Percentiles rank a stretch among this genome's conserved stretches.
Conservation (phyloP, 2,888 invertebrate species). For the Parthenolecanium corni region DNA sequence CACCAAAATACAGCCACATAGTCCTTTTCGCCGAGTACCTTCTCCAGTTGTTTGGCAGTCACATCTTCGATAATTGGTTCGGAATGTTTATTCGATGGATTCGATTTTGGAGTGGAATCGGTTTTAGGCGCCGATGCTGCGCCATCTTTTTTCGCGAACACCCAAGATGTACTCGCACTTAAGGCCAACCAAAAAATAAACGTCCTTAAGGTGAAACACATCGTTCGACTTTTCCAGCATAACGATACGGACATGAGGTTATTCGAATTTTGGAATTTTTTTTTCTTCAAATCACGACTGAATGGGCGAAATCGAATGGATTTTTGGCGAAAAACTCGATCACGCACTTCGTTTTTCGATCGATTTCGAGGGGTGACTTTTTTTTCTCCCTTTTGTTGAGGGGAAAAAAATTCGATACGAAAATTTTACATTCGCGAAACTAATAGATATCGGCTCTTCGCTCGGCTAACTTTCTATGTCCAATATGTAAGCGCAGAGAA, state of each 20-base stretch:
- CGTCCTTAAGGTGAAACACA: conserved; percentile 11
- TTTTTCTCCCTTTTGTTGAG: not conserved
- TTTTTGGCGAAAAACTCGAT: not conserved
- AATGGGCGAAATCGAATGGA: not conserved
- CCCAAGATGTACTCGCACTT: not conserved
- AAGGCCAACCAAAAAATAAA: not conserved
- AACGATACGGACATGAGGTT: conserved; percentile 18
- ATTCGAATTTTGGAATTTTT: not conserved
- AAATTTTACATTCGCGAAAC: conserved; percentile 22
- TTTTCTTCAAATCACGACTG: not conserved
- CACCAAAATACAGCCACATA: conserved; percentile 93
- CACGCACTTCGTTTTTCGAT: not conserved
- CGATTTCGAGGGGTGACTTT: too few relatives aligned
- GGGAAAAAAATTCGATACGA: conserved; percentile 6
- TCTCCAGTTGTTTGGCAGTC: conserved; percentile 82
- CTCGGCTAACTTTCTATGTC: conserved; percentile 8
- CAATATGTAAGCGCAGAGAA: conserved; percentile 8
- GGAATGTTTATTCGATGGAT: conserved; percentile 32
- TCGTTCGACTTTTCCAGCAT: conserved; percentile 26
- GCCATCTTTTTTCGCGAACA: conserved; percentile 6
- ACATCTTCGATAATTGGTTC: conserved; percentile 85
- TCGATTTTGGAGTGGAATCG: not conserved
- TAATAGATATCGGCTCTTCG: conserved; percentile 1
- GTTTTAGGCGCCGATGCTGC: not conserved
- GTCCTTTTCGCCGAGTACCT: conserved; percentile 79